Conservation (phyloP, 2,888 invertebrate genomes). For the Nomada hirtipes region DNA sequence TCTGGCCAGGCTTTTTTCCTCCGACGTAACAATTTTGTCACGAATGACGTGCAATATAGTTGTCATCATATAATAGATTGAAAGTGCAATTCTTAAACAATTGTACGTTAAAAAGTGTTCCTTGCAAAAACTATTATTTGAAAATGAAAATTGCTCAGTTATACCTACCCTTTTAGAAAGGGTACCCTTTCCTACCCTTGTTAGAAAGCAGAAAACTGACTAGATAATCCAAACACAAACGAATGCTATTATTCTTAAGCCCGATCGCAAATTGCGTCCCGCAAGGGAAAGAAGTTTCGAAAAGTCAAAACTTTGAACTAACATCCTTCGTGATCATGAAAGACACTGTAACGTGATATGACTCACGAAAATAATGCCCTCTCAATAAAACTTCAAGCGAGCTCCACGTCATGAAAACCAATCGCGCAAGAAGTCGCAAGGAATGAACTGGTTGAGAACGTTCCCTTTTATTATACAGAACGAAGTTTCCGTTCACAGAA, state of each 20-base stretch:
- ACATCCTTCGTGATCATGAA: not conserved
- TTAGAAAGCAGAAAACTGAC: not conserved
- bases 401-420: not conserved
- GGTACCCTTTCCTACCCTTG: too few relatives aligned
- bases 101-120: too few relatives aligned
- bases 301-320: not conserved
- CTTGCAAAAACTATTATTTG: too few relatives aligned
- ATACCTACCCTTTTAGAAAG: too few relatives aligned
- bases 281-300: not conserved
- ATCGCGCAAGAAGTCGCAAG: not conserved
- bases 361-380: constrained; percentile 7
- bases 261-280: not conserved
- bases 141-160: not conserved
- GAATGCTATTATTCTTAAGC: not conserved
- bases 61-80: too few relatives aligned
- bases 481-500: constrained; percentile 6
- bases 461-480: constrained; percentile 13
- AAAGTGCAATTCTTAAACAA: too few relatives aligned
- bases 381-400: not conserved
- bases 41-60: too few relatives aligned
- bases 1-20: not conserved
- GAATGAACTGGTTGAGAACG: not conserved
- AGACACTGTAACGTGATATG: constrained; percentile 22
- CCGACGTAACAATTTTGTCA: too few relatives aligned
- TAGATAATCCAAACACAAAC: not conserved